Conservation (phyloP, 2,888 invertebrate species). For the Amorpha juglandis region DNA sequence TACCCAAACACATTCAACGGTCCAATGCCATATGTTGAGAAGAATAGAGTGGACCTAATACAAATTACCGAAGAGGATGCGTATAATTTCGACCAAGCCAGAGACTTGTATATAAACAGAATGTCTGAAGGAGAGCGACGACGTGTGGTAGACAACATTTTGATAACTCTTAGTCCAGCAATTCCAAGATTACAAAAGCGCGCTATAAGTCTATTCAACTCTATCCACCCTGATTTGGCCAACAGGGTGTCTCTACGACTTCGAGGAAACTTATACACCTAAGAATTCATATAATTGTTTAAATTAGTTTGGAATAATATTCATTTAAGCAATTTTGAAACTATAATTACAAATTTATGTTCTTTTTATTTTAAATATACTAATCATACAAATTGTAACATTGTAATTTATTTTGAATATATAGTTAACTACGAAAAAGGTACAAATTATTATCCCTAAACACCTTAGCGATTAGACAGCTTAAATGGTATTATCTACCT, state of each 20-base stretch:
- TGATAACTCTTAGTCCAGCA: not conserved
- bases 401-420: too few species aligned
- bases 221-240: conserved; percentile 17
- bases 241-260: conserved; percentile 12
- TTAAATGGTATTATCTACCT: too few species aligned
- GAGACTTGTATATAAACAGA: conserved; percentile 15
- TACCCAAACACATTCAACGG: conserved; percentile 97
- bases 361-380: too few species aligned
- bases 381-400: too few species aligned
- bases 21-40: conserved; percentile 86
- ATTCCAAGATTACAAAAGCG: not conserved
- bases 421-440: too few species aligned
- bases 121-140: conserved; percentile 20
- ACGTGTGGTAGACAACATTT: conserved; percentile 17
- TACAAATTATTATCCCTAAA: too few species aligned
- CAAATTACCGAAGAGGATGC: conserved; percentile 22
- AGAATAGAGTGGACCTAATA: conserved; percentile 43
- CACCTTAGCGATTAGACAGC: too few species aligned
- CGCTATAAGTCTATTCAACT: conserved; percentile 21
- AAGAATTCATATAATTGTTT: too few species aligned
- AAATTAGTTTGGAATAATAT: not conserved
- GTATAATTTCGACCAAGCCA: conserved; percentile 12
- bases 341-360: too few species aligned
- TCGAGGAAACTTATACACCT: not conserved
- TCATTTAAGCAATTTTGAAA: too few species aligned